A percentile compares a stretch with the other conserved stretches of the same genome.
These are phyloP conservation scores for Glaucopsyche alexis DNA, from an alignment of 2,888 invertebrate species.

Conservation along the genomic window DNA sequence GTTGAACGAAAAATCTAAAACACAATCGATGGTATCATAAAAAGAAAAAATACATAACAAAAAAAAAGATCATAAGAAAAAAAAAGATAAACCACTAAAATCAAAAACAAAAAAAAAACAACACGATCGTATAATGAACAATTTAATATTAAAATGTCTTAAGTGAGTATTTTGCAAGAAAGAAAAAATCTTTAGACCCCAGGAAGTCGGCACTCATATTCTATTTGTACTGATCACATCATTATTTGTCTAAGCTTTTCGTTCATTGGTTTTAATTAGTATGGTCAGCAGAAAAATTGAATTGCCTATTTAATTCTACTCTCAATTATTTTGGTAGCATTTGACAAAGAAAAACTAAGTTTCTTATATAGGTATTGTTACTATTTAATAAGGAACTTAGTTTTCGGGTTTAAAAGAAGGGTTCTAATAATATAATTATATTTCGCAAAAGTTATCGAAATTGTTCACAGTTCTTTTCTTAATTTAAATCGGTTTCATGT, in stretches of 20 bases:
- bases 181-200: neutral
- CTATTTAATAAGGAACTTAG: too few species aligned
- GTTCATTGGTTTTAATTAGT: slow-evolving; percentile 56
- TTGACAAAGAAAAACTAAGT: neutral
- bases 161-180: neutral
- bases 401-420: too few species aligned
- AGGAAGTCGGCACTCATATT: slow-evolving; percentile 33
- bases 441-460: neutral
- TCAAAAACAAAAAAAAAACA: too few species aligned
- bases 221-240: slow-evolving; percentile 61
- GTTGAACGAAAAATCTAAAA: too few species aligned
- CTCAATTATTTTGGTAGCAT: neutral
- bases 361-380: too few species aligned
- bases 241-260: slow-evolving; percentile 45
- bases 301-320: neutral
- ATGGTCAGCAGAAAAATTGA: slow-evolving; percentile 31
- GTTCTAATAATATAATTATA: too few species aligned
- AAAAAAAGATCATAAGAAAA: too few species aligned
- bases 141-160: too few species aligned
- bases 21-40: too few species aligned
- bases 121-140: too few species aligned
- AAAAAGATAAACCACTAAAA: too few species aligned
- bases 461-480: neutral
- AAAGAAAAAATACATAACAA: too few species aligned
- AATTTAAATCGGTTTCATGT: neutral